These are phyloP conservation scores for Allolobophora icterica DNA, from an alignment of 2,888 invertebrate genomes.

Conservation along the genomic window DNA sequence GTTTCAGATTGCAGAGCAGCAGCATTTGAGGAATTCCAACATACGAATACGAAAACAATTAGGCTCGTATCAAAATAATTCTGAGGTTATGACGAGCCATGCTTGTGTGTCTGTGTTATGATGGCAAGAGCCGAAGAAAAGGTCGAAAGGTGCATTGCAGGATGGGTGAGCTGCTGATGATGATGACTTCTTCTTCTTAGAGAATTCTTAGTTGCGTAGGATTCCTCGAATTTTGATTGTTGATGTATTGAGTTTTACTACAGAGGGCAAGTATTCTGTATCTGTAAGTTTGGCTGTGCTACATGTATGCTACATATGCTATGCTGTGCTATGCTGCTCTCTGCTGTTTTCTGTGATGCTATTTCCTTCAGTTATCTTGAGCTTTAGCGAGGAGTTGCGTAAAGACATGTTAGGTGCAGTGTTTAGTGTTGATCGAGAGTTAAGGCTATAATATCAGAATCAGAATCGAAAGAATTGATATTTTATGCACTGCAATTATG, in stretches of 20 bases:
- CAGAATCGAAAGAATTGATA: neutral
- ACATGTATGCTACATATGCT: neutral
- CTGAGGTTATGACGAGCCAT: neutral
- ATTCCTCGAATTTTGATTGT: neutral
- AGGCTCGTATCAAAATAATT: constrained; percentile 3
- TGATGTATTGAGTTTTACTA: neutral
- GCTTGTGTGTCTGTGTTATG: constrained; percentile 8
- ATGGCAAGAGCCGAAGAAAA: neutral
- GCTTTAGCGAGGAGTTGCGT: neutral
- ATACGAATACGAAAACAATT: neutral
- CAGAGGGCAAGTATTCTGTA: neutral
- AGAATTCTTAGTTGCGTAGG: neutral
- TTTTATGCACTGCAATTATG: neutral
- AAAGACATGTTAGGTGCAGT: too few species aligned
- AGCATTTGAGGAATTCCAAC: neutral
- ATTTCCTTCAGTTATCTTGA: neutral
- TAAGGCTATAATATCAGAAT: neutral
- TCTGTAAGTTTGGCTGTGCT: neutral
- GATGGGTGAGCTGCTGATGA: constrained; percentile 1
- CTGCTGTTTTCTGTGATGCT: neutral
- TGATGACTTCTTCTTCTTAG: neutral
- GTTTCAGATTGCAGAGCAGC: neutral
- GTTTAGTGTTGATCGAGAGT: too few species aligned
- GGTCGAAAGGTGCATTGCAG: neutral
- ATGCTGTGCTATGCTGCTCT: neutral